phyloP scores from a whole-genome alignment of 2,888 invertebrate species.

The Clistopyga incitator region DNA sequence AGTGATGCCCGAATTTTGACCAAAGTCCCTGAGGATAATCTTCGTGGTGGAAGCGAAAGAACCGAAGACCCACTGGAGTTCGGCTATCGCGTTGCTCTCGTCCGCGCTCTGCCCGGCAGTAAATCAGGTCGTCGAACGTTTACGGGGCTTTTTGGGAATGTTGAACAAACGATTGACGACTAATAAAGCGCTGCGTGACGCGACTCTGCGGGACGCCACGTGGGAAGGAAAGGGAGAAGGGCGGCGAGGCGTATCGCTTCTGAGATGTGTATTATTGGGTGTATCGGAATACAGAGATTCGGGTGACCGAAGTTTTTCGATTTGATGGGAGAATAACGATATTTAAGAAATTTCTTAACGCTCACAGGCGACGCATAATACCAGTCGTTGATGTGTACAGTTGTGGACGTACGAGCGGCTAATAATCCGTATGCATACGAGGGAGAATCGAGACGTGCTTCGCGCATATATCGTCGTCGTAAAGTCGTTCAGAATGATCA shows the following conservation, averaged over 20 bases:
- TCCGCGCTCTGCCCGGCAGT: conserved; percentile 72
- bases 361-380: neutral
- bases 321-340: conserved; percentile 19
- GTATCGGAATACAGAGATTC: conserved; percentile 51
- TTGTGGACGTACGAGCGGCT: neutral
- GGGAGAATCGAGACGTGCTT: neutral
- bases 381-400: neutral
- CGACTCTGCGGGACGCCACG: conserved; percentile 80
- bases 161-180: conserved; percentile 84
- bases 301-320: conserved; percentile 14
- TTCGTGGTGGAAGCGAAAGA: conserved; percentile 15
- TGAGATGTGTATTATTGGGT: conserved; percentile 20
- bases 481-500: conserved; percentile 65
- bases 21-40: neutral
- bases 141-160: conserved; percentile 83
- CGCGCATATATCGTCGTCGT: conserved; percentile 44
- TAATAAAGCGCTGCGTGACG: conserved; percentile 81
- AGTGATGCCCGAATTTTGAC: conserved; percentile 9
- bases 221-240: conserved; percentile 74
- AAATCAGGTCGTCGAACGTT: conserved; percentile 82
- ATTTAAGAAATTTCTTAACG: conserved; percentile 16
- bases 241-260: conserved; percentile 18
- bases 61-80: conserved; percentile 21
- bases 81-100: conserved; percentile 52
- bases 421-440: conserved; percentile 9